Evolutionary conservation across 2,888 invertebrate genomes (phyloP).

Genomic region (Micropterix aruncella): DNA sequence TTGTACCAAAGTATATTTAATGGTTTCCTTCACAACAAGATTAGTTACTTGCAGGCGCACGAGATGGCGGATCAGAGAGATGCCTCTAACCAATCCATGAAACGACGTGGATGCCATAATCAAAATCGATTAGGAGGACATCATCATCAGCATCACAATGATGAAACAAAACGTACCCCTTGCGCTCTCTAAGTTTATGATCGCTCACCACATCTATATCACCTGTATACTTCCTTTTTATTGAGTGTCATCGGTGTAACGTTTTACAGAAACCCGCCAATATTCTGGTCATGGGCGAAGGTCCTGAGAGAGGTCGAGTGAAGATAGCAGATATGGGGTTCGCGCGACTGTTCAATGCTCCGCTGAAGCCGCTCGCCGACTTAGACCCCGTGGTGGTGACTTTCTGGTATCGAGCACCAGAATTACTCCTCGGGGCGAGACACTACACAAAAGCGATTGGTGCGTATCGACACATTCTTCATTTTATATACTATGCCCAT

Average conservation of each 20-base stretch:
- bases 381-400: constrained; percentile 99
- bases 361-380: constrained; percentile 93
- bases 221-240: neutral
- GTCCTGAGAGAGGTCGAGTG: constrained; percentile 88
- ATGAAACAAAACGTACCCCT: no score
- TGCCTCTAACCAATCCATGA: no score
- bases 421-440: constrained; percentile 82
- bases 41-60: no score
- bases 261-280: constrained; percentile 84
- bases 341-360: constrained; percentile 94
- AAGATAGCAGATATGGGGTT: constrained; percentile 99
- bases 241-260: constrained; percentile 7
- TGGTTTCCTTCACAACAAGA: no score
- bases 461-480: no score
- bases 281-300: constrained; percentile 98
- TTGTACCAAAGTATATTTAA: no score
- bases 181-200: no score
- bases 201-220: neutral
- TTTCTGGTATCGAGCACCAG: constrained; percentile 99
- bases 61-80: no score
- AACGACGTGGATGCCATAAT: no score
- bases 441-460: constrained; percentile 98
- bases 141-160: no score
- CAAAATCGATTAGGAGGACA: no score
- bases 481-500: no score